These are phyloP conservation scores for Drosophila orosa DNA, from an alignment of 1,140 invertebrate species.

Conservation along the genomic window DNA sequence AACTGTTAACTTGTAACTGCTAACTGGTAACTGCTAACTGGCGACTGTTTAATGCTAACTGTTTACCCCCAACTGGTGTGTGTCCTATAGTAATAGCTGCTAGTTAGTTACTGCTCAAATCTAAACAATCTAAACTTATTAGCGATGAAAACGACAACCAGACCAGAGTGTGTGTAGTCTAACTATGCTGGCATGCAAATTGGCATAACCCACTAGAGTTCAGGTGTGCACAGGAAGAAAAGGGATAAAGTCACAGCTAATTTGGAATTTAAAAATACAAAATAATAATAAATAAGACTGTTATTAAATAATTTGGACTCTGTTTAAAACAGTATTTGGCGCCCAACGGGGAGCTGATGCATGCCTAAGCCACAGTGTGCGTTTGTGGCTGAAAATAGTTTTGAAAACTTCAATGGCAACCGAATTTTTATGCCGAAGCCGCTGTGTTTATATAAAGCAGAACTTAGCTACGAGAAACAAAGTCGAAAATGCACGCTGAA, in stretches of 20 bases:
- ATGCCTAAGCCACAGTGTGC: too few species aligned
- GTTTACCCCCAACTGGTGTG: slow-evolving; percentile 1
- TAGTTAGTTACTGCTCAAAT: slow-evolving; percentile 40
- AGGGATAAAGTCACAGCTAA: not conserved
- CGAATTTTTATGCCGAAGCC: too few species aligned
- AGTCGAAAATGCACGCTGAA: not conserved
- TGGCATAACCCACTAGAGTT: slow-evolving; percentile 50
- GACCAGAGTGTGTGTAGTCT: slow-evolving; percentile 8
- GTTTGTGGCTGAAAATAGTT: too few species aligned
- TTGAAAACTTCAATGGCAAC: too few species aligned
- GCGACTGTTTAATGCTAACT: slow-evolving; percentile 16
- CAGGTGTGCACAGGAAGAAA: slow-evolving; percentile 18
- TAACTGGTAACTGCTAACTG: slow-evolving; percentile 31
- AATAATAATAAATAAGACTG: not conserved
- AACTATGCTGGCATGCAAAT: slow-evolving; percentile 63
- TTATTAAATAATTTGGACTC: not conserved
- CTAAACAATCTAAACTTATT: slow-evolving; percentile 43
- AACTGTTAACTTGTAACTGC: slow-evolving; percentile 31
- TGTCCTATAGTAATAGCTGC: slow-evolving; percentile 38
- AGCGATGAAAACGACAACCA: slow-evolving; percentile 16
- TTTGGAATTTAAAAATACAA: not conserved
- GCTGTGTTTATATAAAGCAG: too few species aligned
- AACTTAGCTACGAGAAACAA: not conserved
- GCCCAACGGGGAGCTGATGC: too few species aligned
- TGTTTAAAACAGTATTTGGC: not conserved